Evolutionary conservation across 2,888 invertebrate genomes (phyloP), one percentile per base, ranked within the genome.

Genomic region (Tipula helvola): DNA sequence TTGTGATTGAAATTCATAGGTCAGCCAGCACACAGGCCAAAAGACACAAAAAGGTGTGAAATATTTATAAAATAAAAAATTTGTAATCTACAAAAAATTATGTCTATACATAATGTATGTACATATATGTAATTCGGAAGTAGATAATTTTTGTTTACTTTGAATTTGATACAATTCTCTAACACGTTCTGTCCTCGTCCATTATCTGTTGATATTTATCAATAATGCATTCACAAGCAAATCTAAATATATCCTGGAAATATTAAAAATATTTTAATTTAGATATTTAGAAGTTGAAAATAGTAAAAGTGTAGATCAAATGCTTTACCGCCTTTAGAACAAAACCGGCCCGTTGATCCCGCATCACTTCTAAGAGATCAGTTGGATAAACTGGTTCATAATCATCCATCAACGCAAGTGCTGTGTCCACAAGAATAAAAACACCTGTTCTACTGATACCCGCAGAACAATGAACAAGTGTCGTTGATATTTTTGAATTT

Each of bases 371-470:
- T 88, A 99, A 98, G 88, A 99, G 95, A 90, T 99, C 98, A 87
- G 99, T 93, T 0, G 99, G 99, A 93, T 98, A 98, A 8, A 99
- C 95, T 8, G 99, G 98, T 92, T 98, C 97, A 88, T 96, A 95
- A 8, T 97, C 95, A 91, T 98, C 97, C 89, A 99, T 95, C 88
- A 98, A 93, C 91, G 97, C 97, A 91, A 98, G 93, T 13, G 99
- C 99, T 1, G 99, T 98, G 92, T 99, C 99, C 95, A 99, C 98
- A 88, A 99, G 94, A 88, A 99, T 96, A 39, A 99, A 94, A 36
- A 99, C 99, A 39, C 99, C 99, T 0, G 99, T 99, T 88, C 99
- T 94, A 0, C 99, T 99, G 89, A 99, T 99, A 86, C 99, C 99
- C 87, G 99, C 99, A 87, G 98, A 98, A 92, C 99, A 99, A 93